Percentiles rank a stretch among this genome's conserved stretches.
These are phyloP conservation scores for Petroica traversi DNA, from an alignment of 2,113 vertebrate genomes.

Conservation along the genomic window DNA sequence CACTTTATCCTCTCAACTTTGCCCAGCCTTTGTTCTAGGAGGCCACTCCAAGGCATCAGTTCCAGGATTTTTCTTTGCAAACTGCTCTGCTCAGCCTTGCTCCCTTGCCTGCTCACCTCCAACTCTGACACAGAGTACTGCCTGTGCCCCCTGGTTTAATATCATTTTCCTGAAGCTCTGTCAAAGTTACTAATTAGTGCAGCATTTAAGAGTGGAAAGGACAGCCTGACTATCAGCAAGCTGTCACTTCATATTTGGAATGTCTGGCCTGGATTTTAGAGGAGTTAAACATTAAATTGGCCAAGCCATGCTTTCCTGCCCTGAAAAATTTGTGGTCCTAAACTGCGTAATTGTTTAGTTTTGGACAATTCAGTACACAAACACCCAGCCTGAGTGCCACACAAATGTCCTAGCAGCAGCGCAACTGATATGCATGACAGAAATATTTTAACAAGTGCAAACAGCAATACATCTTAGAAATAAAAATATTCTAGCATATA, in stretches of 20 bases:
- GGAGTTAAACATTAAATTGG: background rate
- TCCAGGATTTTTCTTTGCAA: too few species aligned
- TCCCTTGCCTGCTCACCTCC: background rate
- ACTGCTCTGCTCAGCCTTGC: background rate
- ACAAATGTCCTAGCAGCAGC: background rate
- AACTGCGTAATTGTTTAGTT: background rate
- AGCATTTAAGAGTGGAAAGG: background rate
- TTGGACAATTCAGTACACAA: background rate
- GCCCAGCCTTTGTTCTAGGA: too few species aligned
- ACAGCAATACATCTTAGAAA: background rate
- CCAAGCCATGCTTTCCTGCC: background rate
- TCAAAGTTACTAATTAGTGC: background rate
- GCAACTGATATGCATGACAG: background rate
- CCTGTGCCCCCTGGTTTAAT: background rate
- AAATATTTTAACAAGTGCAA: background rate
- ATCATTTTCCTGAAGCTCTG: background rate
- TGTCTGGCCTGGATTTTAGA: background rate
- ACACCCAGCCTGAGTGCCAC: background rate
- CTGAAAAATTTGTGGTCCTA: background rate
- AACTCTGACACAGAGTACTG: fast-evolving
- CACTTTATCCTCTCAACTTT: too few species aligned
- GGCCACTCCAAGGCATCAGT: too few species aligned
- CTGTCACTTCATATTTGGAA: background rate
- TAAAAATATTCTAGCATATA: background rate
- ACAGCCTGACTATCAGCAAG: background rate